Base-by-base conservation (phyloP, 2,113 vertebrate genomes). In the Actenoides hombroni region DNA sequence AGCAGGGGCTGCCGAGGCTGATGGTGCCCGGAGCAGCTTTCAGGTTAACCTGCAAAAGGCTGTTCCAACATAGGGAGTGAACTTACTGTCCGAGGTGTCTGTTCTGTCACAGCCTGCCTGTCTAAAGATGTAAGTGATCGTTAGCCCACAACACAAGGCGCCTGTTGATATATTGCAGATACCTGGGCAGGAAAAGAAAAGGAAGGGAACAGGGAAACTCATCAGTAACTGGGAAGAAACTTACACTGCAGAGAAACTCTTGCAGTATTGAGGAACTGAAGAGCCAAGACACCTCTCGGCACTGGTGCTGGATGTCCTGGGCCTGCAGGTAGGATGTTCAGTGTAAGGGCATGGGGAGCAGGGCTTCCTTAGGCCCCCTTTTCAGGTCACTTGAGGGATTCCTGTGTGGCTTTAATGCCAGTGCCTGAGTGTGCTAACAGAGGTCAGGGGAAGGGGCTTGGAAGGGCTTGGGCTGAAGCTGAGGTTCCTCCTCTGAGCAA, bases 251-350 rank as follows among this genome's bases (percentile, higher is more conserved):
- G 19, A 40, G 5, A 25, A 64, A 6, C 37, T n/a, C 1, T 44
- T 63, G 63, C 21, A 16, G n/a, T 29, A 13, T 51, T 59, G 31
- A 13, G 75, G 88, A 49, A 2, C 16, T 16, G 20, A 20, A 2
- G 51, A 48, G 49, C 60, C 3, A 3, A 13, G 75, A 7, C n/a
- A 3, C 39, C 25, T 26, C 15, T 10, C 25, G 28, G 90, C 28
- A 2, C 1, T n/a, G 46, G 29, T 17, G 18, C 16, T 24, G 11
- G 11, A 0, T 3, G 33, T 16, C 16, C 1, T 0, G 8, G 31
- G n/a, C 2, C 4, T 15, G 3, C 1, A 9, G 78, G 31, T 11
- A n/a, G 68, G 59, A 11, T 13, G 10, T 10, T 13, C 11, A 5
- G 20, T 31, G 1, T 6, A 4, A 17, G 53, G 23, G 53, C 68